Percentiles rank a stretch among this genome's conserved stretches.
These are phyloP conservation scores for Alosa sapidissima DNA, from an alignment of 2,797 vertebrate species.

Conservation along the genomic window DNA sequence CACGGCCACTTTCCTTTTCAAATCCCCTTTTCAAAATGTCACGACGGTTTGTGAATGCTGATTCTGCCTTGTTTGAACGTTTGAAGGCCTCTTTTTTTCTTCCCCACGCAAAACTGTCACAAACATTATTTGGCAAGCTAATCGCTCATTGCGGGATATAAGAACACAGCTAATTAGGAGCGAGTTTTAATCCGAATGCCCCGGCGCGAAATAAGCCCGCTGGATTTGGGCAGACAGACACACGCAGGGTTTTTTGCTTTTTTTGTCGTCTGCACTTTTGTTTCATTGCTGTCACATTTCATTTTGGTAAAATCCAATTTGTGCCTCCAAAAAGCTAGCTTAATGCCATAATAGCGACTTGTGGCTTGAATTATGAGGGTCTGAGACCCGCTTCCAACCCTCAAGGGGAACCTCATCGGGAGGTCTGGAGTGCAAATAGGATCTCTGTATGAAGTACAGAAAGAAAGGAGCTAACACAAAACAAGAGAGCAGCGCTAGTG, in stretches of 20 bases:
- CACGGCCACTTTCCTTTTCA: neutral
- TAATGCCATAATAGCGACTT: constrained; percentile 56
- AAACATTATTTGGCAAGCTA: constrained; percentile 24
- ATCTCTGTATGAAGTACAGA: neutral
- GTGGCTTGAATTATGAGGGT: neutral
- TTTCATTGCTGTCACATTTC: constrained; percentile 50
- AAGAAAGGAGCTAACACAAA: neutral
- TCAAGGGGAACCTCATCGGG: neutral
- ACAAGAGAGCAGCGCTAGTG: neutral
- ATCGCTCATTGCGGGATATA: constrained; percentile 28
- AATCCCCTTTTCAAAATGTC: constrained; percentile 41
- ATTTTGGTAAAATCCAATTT: constrained; percentile 63
- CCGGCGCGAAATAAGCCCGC: constrained; percentile 47
- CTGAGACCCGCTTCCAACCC: neutral
- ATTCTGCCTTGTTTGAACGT: constrained; percentile 13
- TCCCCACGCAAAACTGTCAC: constrained; percentile 10
- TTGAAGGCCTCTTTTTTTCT: neutral
- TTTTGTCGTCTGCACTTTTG: constrained; percentile 41
- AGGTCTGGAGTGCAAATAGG: neutral
- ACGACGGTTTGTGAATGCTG: constrained; percentile 35
- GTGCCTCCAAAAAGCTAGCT: constrained; percentile 39
- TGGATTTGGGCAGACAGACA: constrained; percentile 45
- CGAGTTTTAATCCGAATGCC: constrained; percentile 52
- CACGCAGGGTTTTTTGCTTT: constrained; percentile 29
- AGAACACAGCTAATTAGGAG: constrained; percentile 51